Percentiles rank a stretch among this genome's conserved stretches.
These are phyloP conservation scores for Henricia sp. DNA, from an alignment of 53 echinoderm and acorn worm species.

Conservation along the genomic window DNA sequence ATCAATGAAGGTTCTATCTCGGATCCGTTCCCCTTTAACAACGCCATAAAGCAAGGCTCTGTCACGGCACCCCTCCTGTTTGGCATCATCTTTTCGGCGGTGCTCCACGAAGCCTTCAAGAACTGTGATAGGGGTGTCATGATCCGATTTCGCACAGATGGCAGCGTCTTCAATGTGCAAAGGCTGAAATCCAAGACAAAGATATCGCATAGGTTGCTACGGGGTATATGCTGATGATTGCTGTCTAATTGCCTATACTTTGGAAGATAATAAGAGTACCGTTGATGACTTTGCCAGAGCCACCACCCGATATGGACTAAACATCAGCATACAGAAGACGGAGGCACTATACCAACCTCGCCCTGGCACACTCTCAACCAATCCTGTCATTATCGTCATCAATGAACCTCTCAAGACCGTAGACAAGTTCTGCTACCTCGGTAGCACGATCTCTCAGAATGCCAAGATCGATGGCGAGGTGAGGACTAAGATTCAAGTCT, in stretches of 20 bases:
- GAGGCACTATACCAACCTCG: neutral
- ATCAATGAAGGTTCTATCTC: neutral
- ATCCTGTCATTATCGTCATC: neutral
- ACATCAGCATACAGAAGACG: neutral
- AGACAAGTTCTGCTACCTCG: neutral
- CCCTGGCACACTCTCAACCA: neutral
- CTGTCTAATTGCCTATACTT: neutral
- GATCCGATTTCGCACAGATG: neutral
- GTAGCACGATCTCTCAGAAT: neutral
- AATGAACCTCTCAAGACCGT: neutral
- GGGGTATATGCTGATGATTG: neutral
- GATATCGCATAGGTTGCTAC: neutral
- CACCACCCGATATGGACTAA: neutral
- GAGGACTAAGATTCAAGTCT: neutral
- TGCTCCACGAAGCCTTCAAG: neutral
- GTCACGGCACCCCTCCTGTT: slow-evolving; percentile 29
- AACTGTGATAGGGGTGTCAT: neutral
- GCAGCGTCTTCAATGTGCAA: neutral
- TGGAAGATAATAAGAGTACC: neutral
- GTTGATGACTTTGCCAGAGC: neutral
- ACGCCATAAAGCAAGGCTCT: slow-evolving; percentile 18
- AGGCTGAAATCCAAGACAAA: neutral
- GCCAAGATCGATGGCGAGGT: neutral
- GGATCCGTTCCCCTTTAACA: slow-evolving; percentile 10
- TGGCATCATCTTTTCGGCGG: neutral